Percentiles rank a stretch among this genome's conserved stretches.
Evolutionary conservation across 2,113 vertebrate species (phyloP).

Genomic region (Gracilinanus agilis): DNA sequence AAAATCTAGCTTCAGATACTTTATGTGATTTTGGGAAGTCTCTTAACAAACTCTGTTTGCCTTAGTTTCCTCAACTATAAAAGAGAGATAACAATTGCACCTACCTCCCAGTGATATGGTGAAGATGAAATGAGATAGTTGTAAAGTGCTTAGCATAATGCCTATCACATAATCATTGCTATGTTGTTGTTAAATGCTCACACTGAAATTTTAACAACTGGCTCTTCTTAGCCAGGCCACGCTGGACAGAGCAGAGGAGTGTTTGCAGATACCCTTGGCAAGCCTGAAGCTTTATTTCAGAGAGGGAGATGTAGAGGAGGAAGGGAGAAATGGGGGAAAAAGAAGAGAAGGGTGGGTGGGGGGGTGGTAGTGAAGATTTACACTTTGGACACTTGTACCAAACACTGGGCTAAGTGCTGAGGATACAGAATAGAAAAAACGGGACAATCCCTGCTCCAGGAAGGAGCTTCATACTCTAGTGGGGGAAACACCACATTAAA

Average conservation of each 20-base stretch:
- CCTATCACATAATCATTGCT: not conserved
- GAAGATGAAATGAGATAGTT: not conserved
- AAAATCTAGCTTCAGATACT: not conserved
- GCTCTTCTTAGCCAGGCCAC: not conserved
- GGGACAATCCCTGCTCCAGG: not conserved
- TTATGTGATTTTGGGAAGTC: not conserved
- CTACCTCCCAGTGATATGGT: not conserved
- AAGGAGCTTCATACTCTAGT: not conserved
- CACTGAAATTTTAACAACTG: not conserved
- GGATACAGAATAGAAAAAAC: not conserved
- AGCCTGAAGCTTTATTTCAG: not conserved
- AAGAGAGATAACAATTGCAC: not conserved
- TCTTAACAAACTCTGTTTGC: not conserved
- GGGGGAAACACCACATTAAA: not conserved
- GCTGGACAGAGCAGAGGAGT: not conserved
- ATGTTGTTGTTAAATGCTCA: not conserved
- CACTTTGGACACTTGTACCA: not conserved
- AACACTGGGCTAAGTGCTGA: not conserved
- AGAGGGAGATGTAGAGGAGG: not conserved
- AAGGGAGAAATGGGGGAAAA: not conserved
- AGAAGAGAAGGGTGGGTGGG: not conserved
- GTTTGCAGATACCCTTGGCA: not conserved
- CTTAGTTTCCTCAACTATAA: not conserved
- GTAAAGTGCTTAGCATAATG: not conserved
- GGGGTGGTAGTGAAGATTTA: not conserved